These are phyloP conservation scores for Megaustenia siamemsis DNA, from an alignment of 2,888 invertebrate species.

Conservation along the genomic window DNA sequence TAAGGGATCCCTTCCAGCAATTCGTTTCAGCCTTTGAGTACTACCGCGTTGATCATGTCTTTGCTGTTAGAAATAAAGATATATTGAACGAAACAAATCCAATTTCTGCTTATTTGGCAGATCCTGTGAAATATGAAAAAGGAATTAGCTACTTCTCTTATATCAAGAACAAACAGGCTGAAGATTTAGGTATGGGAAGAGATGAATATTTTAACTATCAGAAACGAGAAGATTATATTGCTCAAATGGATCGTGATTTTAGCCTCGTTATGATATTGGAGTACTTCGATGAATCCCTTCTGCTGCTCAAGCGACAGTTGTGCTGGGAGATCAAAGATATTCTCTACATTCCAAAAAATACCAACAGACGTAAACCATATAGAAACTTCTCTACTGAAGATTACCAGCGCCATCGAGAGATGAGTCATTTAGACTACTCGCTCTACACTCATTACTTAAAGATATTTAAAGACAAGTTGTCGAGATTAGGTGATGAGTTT, in stretches of 20 bases:
- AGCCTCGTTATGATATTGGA: conserved; percentile 68
- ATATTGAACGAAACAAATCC: conserved; percentile 47
- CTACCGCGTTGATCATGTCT: conserved; percentile 41
- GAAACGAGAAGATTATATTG: conserved; percentile 53
- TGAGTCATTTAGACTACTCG: conserved; percentile 49
- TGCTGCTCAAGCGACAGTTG: conserved; percentile 63
- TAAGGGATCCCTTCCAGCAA: conserved; percentile 61
- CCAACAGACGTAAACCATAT: conserved; percentile 51
- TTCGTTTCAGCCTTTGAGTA: conserved; percentile 62
- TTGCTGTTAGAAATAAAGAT: conserved; percentile 4
- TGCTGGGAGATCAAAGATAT: conserved; percentile 68
- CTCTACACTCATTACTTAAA: conserved; percentile 45
- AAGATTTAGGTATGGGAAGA: conserved; percentile 55
- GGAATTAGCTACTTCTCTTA: conserved; percentile 37
- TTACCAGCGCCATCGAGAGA: conserved; percentile 44
- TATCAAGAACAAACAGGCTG: conserved; percentile 57
- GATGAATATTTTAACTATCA: background rate
- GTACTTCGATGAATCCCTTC: conserved; percentile 65
- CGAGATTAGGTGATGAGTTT: conserved; percentile 30
- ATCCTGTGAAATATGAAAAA: conserved; percentile 35
- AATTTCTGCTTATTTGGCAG: conserved; percentile 50
- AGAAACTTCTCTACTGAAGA: conserved; percentile 52
- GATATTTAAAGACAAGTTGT: conserved; percentile 26
- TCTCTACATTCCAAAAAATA: conserved; percentile 61
- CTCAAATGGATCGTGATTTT: conserved; percentile 61